Evolutionary conservation across 2,113 vertebrate genomes (phyloP), one percentile per base, ranked within the genome.

Genomic region (Notothenia rossii): DNA sequence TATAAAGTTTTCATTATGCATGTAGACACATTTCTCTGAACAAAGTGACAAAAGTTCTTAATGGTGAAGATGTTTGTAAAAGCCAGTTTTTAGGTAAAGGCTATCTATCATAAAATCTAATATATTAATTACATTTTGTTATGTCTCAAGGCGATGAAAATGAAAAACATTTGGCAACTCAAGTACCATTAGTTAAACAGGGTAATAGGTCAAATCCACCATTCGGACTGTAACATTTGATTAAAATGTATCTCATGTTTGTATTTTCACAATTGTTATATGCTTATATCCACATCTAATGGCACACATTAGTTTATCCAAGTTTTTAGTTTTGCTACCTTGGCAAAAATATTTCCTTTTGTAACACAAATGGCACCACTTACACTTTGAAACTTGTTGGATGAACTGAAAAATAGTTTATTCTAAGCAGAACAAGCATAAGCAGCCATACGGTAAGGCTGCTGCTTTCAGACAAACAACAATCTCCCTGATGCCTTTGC

Each of bases 401-500:
- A n/a, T 10, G 2, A 0, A 48, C 7, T 22, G 61, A 56, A 50
- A 20, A 33, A 43, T 20, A 43, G 45, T 59, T 63, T 2, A 67
- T 20, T 67, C 40, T 36, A 58, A 33, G 15, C 40, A 62, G 18
- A 72, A 20, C 25, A 33, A 61, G 13, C 18, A 29, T 17, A 60
- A 65, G 22, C 36, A 45, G 45, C 1, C 3, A 18, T 61, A 54
- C 25, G 0, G 0, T 11, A 25, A 74, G 40, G 20, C 58, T n/a
- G 58, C 50, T 40, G 50, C 51, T 53, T 14, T 6, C 45, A 63
- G 60, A 61, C 18, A 60, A 82, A 89, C 53, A 65, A 1, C 62
- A 69, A 55, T 64, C 25, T 64, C 40, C 50, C 58, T 15, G 51
- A 79, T 60, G 76, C 66, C 60, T 81, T 65, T 72, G 62, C 48